A percentile compares a stretch with the other conserved stretches of the same genome.
These are phyloP conservation scores for Camponotus floridanus DNA, from an alignment of 1,140 invertebrate species.

Conservation along the genomic window DNA sequence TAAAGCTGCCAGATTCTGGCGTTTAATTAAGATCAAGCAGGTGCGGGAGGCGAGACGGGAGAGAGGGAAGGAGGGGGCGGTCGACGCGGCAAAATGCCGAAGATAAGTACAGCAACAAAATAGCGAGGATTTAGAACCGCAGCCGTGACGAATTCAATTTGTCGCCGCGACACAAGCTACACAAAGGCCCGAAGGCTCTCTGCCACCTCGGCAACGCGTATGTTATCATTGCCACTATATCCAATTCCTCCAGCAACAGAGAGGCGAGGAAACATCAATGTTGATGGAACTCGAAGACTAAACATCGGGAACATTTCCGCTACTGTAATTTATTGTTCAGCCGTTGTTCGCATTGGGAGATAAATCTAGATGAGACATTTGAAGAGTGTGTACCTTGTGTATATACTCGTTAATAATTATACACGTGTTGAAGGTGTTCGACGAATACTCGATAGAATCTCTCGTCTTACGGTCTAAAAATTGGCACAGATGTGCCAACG, in stretches of 20 bases:
- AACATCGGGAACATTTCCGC: slow-evolving; percentile 57
- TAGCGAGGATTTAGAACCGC: slow-evolving; percentile 50
- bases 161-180: slow-evolving; percentile 48
- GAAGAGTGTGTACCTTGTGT: neutral
- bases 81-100: slow-evolving; percentile 43
- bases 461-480: neutral
- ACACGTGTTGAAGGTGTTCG: neutral
- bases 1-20: slow-evolving; percentile 50
- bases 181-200: slow-evolving; percentile 54
- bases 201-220: slow-evolving; percentile 38
- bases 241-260: slow-evolving; percentile 54
- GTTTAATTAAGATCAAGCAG: slow-evolving; percentile 62
- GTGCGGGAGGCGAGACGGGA: slow-evolving; percentile 11
- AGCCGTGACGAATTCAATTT: slow-evolving; percentile 62
- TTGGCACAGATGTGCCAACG: slow-evolving; percentile 2
- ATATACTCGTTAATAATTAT: slow-evolving; percentile 2
- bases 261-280: slow-evolving; percentile 45
- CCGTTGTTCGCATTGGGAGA: slow-evolving; percentile 17
- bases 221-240: slow-evolving; percentile 62
- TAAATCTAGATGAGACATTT: slow-evolving; percentile 35
- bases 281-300: slow-evolving; percentile 61
- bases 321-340: slow-evolving; percentile 54
- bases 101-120: slow-evolving; percentile 60
- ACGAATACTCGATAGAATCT: neutral
- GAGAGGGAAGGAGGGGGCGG: neutral